A percentile compares a stretch with the other conserved stretches of the same genome.
Evolutionary conservation across 2,888 invertebrate species (phyloP).

Genomic region (Phortica okadai): DNA sequence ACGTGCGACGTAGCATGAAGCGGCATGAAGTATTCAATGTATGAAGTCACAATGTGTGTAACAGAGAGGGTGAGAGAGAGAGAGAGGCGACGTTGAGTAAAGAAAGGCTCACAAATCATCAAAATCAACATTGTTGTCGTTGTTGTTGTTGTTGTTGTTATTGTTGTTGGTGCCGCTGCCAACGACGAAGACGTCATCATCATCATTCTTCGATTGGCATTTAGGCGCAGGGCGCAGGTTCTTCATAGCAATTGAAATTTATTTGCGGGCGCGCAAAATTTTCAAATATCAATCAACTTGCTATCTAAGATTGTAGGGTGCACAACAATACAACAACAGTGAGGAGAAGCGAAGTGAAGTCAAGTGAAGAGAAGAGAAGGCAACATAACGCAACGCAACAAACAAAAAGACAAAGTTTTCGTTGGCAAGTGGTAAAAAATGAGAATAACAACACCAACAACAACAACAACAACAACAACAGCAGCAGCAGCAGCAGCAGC

Average conservation of each 20-base stretch:
- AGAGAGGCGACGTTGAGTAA: not conserved
- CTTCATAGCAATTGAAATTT: slow-evolving; percentile 19
- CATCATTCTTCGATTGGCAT: slow-evolving; percentile 63
- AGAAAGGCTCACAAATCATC: slow-evolving; percentile 39
- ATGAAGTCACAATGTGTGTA: not conserved
- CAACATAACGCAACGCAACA: not conserved
- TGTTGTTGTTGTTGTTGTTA: slow-evolving; percentile 52
- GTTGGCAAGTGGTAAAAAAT: slow-evolving; percentile 24
- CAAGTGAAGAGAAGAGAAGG: not conserved
- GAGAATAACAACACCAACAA: slow-evolving; percentile 17
- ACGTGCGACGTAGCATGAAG: slow-evolving; percentile 46
- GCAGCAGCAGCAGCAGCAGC: slow-evolving; percentile 36
- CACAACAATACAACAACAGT: slow-evolving; percentile 3
- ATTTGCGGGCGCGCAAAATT: slow-evolving; percentile 48
- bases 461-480: slow-evolving; percentile 39
- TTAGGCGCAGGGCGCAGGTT: slow-evolving; percentile 58
- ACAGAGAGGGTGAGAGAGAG: not conserved
- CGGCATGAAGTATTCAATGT: slow-evolving; percentile 42
- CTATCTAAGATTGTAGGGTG: slow-evolving; percentile 56
- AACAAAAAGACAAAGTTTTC: slow-evolving; percentile 20
- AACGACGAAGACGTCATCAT: slow-evolving; percentile 21
- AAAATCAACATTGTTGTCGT: slow-evolving; percentile 40
- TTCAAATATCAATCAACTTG: slow-evolving; percentile 70
- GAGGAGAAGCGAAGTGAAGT: not conserved
- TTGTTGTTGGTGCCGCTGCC: slow-evolving; percentile 26